A percentile compares a stretch with the other conserved stretches of the same genome.
Conservation (phyloP, 2,797 vertebrate genomes). For the Anolis apletophallus region DNA sequence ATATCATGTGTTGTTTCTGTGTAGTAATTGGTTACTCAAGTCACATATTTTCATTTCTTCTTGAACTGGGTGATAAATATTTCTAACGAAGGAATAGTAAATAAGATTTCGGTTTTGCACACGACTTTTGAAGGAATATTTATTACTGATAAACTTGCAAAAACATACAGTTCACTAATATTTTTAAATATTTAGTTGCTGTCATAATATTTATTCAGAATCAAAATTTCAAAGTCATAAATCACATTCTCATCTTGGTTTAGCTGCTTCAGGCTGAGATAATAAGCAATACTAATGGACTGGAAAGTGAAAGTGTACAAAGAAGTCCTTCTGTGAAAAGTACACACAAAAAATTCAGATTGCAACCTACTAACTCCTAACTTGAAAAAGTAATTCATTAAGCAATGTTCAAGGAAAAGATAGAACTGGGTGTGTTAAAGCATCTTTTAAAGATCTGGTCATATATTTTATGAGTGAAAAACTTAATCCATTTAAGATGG, state of each 20-base stretch:
- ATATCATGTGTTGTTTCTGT: constrained; percentile 14
- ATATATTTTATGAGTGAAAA: background rate
- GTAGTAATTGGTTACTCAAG: constrained; percentile 6
- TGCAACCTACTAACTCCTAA: background rate
- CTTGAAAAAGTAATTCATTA: background rate
- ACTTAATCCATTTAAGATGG: no score
- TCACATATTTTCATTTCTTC: background rate
- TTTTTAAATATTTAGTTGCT: background rate
- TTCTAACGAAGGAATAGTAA: constrained; percentile 9
- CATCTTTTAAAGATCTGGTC: background rate
- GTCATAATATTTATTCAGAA: constrained; percentile 17
- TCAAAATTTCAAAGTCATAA: background rate
- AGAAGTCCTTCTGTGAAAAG: background rate
- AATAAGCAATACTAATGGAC: background rate
- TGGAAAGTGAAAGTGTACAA: background rate
- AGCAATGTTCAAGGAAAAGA: no score
- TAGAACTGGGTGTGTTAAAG: background rate
- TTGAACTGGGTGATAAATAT: background rate
- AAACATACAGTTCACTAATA: constrained; percentile 14
- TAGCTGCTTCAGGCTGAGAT: background rate
- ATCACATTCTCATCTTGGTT: constrained; percentile 6
- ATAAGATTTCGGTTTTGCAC: background rate
- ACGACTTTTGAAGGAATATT: constrained; percentile 22
- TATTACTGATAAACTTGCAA: background rate
- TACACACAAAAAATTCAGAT: background rate